phyloP scores from a whole-genome alignment of 2,888 invertebrate species.

The Belgica antarctica region DNA sequence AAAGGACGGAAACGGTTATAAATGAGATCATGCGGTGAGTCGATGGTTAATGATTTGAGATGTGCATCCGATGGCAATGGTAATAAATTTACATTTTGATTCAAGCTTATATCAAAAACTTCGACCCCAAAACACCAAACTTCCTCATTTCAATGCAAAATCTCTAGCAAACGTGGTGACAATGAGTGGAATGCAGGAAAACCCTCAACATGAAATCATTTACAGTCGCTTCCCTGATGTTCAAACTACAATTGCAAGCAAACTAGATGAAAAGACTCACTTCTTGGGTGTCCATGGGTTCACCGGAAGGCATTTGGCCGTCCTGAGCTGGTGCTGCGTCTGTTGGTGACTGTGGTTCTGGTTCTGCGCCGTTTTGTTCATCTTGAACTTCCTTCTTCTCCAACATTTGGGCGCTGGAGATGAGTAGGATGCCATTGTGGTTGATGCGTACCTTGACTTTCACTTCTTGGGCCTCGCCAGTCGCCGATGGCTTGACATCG shows the following conservation, averaged over 20 bases:
- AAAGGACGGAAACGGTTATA: too few relatives aligned
- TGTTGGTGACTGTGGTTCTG: conserved; percentile 56
- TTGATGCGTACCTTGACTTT: conserved; percentile 95
- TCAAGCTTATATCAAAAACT: too few relatives aligned
- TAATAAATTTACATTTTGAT: too few relatives aligned
- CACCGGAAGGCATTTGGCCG: neutral
- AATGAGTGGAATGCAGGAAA: too few relatives aligned
- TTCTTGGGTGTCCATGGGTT: conserved; percentile 38
- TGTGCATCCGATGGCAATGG: too few relatives aligned
- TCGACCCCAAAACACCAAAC: too few relatives aligned
- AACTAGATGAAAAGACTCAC: conserved; percentile 19
- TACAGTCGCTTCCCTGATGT: too few relatives aligned
- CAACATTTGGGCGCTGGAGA: conserved; percentile 80
- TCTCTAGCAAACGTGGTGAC: too few relatives aligned
- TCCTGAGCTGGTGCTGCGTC: conserved; percentile 50
- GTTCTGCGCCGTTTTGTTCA: conserved; percentile 49
- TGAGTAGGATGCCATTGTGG: conserved; percentile 85
- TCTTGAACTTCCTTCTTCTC: conserved; percentile 64
- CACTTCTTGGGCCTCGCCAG: conserved; percentile 90
- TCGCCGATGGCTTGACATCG: conserved; percentile 80
- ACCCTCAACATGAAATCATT: neutral
- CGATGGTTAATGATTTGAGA: too few relatives aligned
- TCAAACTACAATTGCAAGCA: too few relatives aligned
- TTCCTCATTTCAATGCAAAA: too few relatives aligned
- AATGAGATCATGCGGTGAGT: too few relatives aligned